Evolutionary conservation across 2,888 invertebrate species (phyloP).

Genomic region (Coelopa pilipes): DNA sequence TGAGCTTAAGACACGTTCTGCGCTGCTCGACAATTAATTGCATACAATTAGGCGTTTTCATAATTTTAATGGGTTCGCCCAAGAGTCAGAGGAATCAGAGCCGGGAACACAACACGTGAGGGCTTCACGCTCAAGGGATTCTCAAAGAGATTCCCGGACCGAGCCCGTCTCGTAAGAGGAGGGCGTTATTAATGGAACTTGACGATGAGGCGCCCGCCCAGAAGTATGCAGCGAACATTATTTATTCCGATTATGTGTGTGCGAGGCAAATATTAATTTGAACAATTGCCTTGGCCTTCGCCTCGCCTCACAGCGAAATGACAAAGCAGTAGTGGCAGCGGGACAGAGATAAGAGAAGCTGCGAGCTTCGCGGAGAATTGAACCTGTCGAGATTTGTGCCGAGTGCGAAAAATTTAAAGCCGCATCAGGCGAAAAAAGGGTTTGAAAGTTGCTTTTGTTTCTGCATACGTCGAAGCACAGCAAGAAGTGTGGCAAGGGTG

Average conservation of each 20-base stretch:
- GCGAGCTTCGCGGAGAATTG: background rate
- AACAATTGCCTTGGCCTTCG: slow-evolving; percentile 14
- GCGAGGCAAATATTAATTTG: slow-evolving; percentile 36
- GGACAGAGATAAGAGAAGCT: background rate
- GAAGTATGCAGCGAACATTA: slow-evolving; percentile 33
- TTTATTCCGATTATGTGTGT: too few species aligned
- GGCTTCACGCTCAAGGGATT: background rate
- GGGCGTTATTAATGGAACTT: background rate
- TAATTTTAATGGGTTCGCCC: slow-evolving; percentile 13
- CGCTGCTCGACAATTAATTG: slow-evolving; percentile 32
- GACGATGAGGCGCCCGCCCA: slow-evolving; percentile 23
- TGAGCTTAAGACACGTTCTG: too few species aligned
- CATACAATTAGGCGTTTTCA: slow-evolving; percentile 44
- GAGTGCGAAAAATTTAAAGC: slow-evolving; percentile 3
- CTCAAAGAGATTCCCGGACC: too few species aligned
- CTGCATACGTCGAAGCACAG: too few species aligned
- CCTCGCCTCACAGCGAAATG: background rate
- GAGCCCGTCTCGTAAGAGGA: background rate
- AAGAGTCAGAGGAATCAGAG: background rate
- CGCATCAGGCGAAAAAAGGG: slow-evolving; percentile 15
- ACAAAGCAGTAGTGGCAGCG: background rate
- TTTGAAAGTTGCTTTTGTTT: too few species aligned
- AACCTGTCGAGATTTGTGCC: slow-evolving; percentile 1
- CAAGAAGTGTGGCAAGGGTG: too few species aligned
- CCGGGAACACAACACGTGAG: background rate